These are phyloP conservation scores for Tridacna gigas DNA, from an alignment of 2,888 invertebrate species.

Conservation along the genomic window DNA sequence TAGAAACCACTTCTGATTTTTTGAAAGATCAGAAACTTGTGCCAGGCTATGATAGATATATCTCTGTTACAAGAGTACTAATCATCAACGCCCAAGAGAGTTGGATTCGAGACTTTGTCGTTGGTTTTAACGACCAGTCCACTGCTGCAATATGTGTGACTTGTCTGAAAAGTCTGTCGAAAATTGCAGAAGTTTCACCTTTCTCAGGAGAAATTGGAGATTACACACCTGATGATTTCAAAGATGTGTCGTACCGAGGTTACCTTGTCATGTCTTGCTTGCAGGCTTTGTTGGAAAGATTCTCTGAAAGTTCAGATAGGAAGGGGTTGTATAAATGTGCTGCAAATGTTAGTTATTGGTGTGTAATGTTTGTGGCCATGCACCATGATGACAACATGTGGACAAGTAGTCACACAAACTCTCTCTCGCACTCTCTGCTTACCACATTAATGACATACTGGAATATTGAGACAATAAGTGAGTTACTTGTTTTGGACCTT, in stretches of 20 bases:
- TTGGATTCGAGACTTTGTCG: conserved; percentile 51
- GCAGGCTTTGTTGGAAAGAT: conserved; percentile 13
- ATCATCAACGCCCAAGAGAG: conserved; percentile 36
- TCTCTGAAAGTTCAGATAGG: neutral
- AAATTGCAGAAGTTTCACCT: conserved; percentile 24
- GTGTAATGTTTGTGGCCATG: conserved; percentile 34
- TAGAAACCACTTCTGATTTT: conserved; percentile 46
- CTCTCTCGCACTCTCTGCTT: conserved; percentile 43
- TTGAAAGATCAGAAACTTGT: conserved; percentile 27
- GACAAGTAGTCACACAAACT: conserved; percentile 50
- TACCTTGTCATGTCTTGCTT: conserved; percentile 49
- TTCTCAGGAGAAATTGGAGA: conserved; percentile 44
- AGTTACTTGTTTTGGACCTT: conserved; percentile 44
- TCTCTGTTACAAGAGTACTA: conserved; percentile 24
- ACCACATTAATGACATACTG: conserved; percentile 39
- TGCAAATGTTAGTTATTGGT: conserved; percentile 38
- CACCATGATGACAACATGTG: conserved; percentile 56
- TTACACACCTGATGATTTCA: conserved; percentile 64
- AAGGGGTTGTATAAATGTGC: conserved; percentile 16
- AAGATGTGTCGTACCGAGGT: conserved; percentile 48
- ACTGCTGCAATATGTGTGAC: conserved; percentile 47
- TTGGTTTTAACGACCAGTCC: conserved; percentile 51
- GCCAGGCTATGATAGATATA: conserved; percentile 46
- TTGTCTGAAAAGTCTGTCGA: conserved; percentile 44
- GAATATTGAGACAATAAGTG: conserved; percentile 22